Evolutionary conservation across 2,113 vertebrate species (phyloP), one percentile per base, ranked within the genome.

Genomic region (Gorsachius goisagi): DNA sequence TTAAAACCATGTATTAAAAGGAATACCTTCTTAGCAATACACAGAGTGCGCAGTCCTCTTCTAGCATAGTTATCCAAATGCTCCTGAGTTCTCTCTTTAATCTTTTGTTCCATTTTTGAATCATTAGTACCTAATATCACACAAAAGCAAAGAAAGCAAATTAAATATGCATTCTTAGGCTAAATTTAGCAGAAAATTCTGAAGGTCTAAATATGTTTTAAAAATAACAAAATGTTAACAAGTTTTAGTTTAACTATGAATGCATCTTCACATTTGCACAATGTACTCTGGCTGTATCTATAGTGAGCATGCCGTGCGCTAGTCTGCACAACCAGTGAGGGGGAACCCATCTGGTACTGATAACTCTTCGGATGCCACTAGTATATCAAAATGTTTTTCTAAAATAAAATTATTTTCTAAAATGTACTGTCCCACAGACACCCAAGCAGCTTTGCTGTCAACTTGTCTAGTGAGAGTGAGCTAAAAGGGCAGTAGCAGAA

Each of bases 11-110:
- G 0, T 30, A 60, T 45, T 75, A 47, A 83, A 74, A 81, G 30
- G 21, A 82, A 91, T 97, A 99, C 99, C 99, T 98, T 99, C 95
- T 98, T 99, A 26, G 99, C 98, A 33, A 99, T 97, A 93, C 99
- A 99, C 13, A 99, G 97, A 33, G 99, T 99, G 37, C 99, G 99
- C 3, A 99, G 98, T 30, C 99, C 99, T 44, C 98, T 98, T 89
- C 97, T 98, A 84, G 99, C 99, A 23, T 99, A 99, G 74, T 97
- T 88, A 90, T 99, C 98, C 96, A 99, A 96, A 89, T 99, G 99
- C 66, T 87, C 97, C 96, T 99, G 99, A 6, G 99, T 99, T 89
- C 96, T 98, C 39, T 98, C 96, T 86, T 97, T 97, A 81, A 99
- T 98, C 37, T 88, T 89, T 63, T 95, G 90, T 26, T 97, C 88